Evolutionary conservation across 2,888 invertebrate genomes (phyloP), one percentile per base, ranked within the genome.

Genomic region (Chesias legatella): DNA sequence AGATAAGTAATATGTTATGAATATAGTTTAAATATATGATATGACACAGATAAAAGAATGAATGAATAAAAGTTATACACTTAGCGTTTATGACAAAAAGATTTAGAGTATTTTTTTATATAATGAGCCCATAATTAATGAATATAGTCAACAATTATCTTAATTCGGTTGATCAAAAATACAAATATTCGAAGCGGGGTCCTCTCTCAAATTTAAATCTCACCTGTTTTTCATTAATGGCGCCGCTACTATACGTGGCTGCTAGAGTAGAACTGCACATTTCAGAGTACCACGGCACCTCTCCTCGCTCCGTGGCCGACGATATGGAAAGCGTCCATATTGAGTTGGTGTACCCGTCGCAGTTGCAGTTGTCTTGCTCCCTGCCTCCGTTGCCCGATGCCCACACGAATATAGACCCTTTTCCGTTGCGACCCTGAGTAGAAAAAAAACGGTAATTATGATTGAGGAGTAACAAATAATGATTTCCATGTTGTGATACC

Each of bases 331-430:
- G 89, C 9, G 99, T 99, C 94, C 98, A 98, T 68, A 99, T 99
- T 44, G 97, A 97, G 88, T 99, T 99, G 38, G 99, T 99, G 83
- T 99, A 99, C 13, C 99, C 99, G 79, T 99, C 99, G 82, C 99
- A 99, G 80, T 99, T 99, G 85, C 99, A 99, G 79, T 98, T 98
- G 78, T 98, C 98, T 61, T 95, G 93, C 68, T 98, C 97, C 28
- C 97, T 90, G 0, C 99, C 98, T 1, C 99, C 99, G 79, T 99
- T 99, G 25, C 99, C 99, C 0, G 98, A 98, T 0, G 99, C 99
- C 99, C 99, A 99, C 1, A 99, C 96, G 86, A 98, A 99, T 61
- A 99, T 99, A 10, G 98, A 98, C 7, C 98, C 98, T 79, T 95
- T 95, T 20, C 98, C 98, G 53, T 91, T 92, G 4, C 98, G 94